phyloP scores from a whole-genome alignment of 1,140 invertebrate genomes.

The Mactra quadrangularis region DNA sequence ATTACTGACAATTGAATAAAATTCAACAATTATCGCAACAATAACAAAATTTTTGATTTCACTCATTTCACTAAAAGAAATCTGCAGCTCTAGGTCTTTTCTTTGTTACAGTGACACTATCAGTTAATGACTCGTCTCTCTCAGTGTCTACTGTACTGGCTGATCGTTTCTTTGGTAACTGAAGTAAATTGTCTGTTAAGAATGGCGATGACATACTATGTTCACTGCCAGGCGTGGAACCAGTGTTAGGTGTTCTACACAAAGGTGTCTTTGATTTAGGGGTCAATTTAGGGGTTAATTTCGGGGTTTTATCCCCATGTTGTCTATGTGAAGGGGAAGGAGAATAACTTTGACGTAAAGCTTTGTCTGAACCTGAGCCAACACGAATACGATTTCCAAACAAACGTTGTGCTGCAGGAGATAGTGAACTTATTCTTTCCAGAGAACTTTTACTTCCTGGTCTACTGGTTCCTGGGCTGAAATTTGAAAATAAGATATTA shows the following conservation, averaged over 20 bases:
- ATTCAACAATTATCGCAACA: too few species aligned
- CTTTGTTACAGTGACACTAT: conserved; percentile 70
- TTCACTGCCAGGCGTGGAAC: conserved; percentile 82
- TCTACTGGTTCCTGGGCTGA: conserved; percentile 67
- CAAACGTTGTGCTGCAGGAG: conserved; percentile 94
- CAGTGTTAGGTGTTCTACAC: conserved; percentile 70
- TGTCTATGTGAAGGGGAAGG: conserved; percentile 80
- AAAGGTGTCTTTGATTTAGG: conserved; percentile 63
- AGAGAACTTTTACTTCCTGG: conserved; percentile 63
- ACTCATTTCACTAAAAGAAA: conserved; percentile 75
- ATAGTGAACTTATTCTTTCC: conserved; percentile 94
- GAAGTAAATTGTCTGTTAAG: conserved; percentile 91
- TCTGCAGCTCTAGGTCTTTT: conserved; percentile 69
- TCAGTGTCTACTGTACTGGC: too few species aligned
- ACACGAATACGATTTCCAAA: conserved; percentile 87
- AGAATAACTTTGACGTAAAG: conserved; percentile 85
- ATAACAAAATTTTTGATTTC: too few species aligned
- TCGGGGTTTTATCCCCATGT: conserved; percentile 70
- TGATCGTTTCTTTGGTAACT: conserved; percentile 85
- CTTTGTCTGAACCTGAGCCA: conserved; percentile 84
- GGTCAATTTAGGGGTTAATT: conserved; percentile 62
- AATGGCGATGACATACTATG: conserved; percentile 80
- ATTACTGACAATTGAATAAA: too few species aligned
- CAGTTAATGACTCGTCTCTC: not conserved
- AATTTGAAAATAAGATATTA: conserved; percentile 53